These are phyloP conservation scores for Burhinus oedicnemus DNA, from an alignment of 2,113 vertebrate genomes.

Conservation along the genomic window DNA sequence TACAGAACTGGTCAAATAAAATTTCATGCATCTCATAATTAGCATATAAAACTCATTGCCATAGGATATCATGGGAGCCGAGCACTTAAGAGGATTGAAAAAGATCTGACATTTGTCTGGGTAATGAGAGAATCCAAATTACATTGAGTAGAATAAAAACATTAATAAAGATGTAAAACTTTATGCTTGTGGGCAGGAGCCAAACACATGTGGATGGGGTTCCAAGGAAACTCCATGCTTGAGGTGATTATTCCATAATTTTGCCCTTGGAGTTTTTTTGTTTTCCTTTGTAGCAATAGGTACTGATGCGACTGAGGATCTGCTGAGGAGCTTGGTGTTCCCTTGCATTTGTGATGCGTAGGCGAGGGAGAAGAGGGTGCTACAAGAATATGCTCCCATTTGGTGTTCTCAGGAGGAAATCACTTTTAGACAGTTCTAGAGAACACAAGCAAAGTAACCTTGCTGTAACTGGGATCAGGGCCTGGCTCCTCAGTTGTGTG, in stretches of 20 bases:
- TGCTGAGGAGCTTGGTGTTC: neutral
- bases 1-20: neutral
- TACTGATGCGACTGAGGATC: neutral
- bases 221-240: neutral
- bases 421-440: neutral
- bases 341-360: neutral
- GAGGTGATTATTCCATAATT: neutral
- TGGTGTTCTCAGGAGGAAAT: neutral
- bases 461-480: neutral
- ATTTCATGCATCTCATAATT: neutral
- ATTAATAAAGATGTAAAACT: neutral
- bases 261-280: neutral
- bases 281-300: neutral
- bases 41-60: neutral
- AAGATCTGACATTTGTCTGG: neutral
- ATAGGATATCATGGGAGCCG: neutral
- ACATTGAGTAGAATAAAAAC: neutral
- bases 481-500: neutral
- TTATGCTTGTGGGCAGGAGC: neutral
- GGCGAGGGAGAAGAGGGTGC: neutral
- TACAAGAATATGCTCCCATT: neutral
- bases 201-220: neutral
- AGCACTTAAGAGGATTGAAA: conserved; percentile 1
- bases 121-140: conserved; percentile 3
- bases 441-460: neutral